Base-by-base conservation (phyloP, 2,888 invertebrate genomes). In the Euproctis similis region DNA sequence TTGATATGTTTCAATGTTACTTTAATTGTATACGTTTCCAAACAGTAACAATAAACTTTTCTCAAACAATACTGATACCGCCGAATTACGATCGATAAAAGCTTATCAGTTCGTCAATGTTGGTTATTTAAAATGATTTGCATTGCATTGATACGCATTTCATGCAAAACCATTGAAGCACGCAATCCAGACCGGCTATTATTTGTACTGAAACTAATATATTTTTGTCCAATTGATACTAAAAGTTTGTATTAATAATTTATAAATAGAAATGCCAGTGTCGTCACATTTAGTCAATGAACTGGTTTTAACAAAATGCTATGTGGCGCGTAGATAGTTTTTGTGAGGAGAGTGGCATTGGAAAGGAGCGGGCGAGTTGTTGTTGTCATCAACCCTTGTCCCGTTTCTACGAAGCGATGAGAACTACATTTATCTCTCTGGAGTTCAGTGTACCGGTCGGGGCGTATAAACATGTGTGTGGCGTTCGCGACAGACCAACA, bases 401-500 rank as follows among this genome's bases (percentile, higher is more conserved):
- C 60, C 66, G 61, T 63, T 76, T 77, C 76, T 60, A 57, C 61
- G 70, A 74, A 77, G 56, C 53, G 53, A 54, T 58, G 62, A 59
- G 70, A 63, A 69, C n/a, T n/a, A n/a, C n/a, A n/a, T 70, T 14
- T 14, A 14, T 14, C 14, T 71, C 68, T 71, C 69, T 66, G 53
- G 62, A 60, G 76, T 75, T 76, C 77, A 74, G 60, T 73, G 75
- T 60, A 71, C 75, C 53, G 50, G 46, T 51, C 62, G 57, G 42
- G 42, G 53, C 50, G 45, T 54, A 59, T 64, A 66, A 66, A 68
- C 67, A 71, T 59, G 37, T 48, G n/a, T n/a, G 52, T 45, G 39
- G 42, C 36, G 36, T 41, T 35, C 46, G 51, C 46, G 46, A 52
- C 39, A 39, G 37, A 36, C 35, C 28, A 28, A 42, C 42, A 4